Evolutionary conservation across 2,888 invertebrate species (phyloP), one percentile per base, ranked within the genome.

Genomic region (Galerucella nymphaeae): DNA sequence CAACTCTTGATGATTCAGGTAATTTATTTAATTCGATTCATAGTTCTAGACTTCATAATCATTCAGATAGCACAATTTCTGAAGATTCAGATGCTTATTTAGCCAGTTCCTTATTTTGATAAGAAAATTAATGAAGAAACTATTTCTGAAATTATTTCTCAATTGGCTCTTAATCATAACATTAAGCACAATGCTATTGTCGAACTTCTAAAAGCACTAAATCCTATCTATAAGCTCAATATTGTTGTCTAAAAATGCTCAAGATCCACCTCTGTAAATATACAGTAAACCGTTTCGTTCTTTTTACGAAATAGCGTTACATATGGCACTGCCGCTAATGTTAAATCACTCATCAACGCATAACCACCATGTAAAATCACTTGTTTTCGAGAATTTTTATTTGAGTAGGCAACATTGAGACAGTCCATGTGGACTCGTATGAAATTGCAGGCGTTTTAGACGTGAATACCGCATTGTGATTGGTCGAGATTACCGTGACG

Each of bases 371-470:
- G 71, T 75, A 70, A 75, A 74, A 74, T 72, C 75, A 73, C 66
- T 74, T 74, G 71, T 73, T 73, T 71, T 62, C 70, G 65, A 71
- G 77, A 77, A 75, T 78, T 78, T 76, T 76, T 76, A 71, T 76
- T 75, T 73, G 65, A 73, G 50, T 64, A 72, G 79, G 78, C 79
- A 80, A 80, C 80, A 75, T 68, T 66, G 77, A 66, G 57, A 71
- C 69, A 78, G 79, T 83, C 85, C 83, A 85, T 85, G 86, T 86
- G 83, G 85, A 85, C 81, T 84, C 74, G 83, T 76, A 76, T 70
- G 77, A 66, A 59, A 20, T 48, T 64, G 69, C 13, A 42, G 75
- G 84, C 84, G 78, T 83, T 81, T 76, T 79, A 75, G 58, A 62
- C 23, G 14, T 41, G 10, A 73, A 73, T 67, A 9, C 41, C 18